These are phyloP conservation scores for Dryocosmus kuriphilus DNA, from an alignment of 2,888 invertebrate species.

Conservation along the genomic window DNA sequence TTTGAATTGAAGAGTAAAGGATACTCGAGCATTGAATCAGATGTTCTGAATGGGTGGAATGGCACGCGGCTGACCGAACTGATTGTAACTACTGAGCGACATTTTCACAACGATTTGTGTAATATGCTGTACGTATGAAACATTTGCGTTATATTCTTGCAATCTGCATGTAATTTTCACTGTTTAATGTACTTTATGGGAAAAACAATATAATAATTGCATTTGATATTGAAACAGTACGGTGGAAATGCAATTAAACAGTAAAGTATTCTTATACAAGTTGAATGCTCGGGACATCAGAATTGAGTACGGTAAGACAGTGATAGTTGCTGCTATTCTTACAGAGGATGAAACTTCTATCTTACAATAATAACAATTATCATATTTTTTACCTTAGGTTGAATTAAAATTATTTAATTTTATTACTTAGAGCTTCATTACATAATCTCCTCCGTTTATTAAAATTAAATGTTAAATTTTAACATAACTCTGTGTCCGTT, in stretches of 20 bases:
- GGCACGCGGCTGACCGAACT: constrained; percentile 14
- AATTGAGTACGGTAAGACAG: not conserved
- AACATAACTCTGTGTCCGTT: too few species aligned
- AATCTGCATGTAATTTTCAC: too few species aligned
- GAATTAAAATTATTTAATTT: too few species aligned
- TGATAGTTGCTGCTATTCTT: not conserved
- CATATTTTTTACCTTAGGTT: too few species aligned
- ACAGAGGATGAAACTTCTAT: not conserved
- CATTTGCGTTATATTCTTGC: constrained; percentile 19
- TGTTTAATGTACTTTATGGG: not conserved
- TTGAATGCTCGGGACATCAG: constrained; percentile 7
- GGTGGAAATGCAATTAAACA: constrained; percentile 8
- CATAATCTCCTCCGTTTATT: too few species aligned
- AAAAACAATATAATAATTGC: constrained; percentile 25
- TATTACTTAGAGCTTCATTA: too few species aligned
- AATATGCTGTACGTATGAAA: not conserved
- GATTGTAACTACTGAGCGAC: constrained; percentile 4
- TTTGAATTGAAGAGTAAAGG: not conserved
- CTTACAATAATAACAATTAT: too few species aligned
- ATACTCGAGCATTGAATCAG: constrained; percentile 3
- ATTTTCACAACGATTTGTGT: not conserved
- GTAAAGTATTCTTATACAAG: not conserved
- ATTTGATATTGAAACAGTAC: constrained; percentile 9
- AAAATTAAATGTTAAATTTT: too few species aligned
- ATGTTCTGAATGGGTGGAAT: constrained; percentile 1